phyloP scores from a whole-genome alignment of 2,888 invertebrate species.

The Pecten maximus region DNA sequence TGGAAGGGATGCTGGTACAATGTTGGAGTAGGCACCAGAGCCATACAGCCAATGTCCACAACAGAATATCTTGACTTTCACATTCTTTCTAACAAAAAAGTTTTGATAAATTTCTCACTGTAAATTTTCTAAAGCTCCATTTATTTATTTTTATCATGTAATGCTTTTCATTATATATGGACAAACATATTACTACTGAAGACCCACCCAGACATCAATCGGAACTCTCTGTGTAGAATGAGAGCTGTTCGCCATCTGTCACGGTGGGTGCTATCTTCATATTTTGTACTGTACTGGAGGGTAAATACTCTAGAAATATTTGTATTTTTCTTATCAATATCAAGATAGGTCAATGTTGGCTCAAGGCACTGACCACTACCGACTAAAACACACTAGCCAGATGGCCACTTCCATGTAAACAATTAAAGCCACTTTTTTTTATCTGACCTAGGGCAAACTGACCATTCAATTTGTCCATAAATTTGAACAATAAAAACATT shows the following conservation, averaged over 20 bases:
- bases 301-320: conserved; percentile 16
- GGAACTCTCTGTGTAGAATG: neutral
- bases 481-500: neutral
- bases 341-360: neutral
- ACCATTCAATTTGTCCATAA: conserved; percentile 3
- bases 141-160: no score
- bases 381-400: neutral
- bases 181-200: no score
- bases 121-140: no score
- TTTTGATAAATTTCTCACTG: no score
- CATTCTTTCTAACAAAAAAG: no score
- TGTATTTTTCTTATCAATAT: conserved; percentile 23
- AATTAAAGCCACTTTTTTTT: conserved; percentile 19
- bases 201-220: no score
- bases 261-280: neutral
- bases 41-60: neutral
- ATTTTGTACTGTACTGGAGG: conserved; percentile 2
- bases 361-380: neutral
- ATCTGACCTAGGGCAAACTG: conserved; percentile 29
- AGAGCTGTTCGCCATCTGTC: neutral
- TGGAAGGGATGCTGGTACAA: conserved; percentile 5
- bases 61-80: no score
- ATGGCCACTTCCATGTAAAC: conserved; percentile 33
- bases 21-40: neutral
- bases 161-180: no score